A percentile compares a stretch with the other conserved stretches of the same genome.
Evolutionary conservation across 2,888 invertebrate species (phyloP).

Genomic region (Amphipoea lucens): DNA sequence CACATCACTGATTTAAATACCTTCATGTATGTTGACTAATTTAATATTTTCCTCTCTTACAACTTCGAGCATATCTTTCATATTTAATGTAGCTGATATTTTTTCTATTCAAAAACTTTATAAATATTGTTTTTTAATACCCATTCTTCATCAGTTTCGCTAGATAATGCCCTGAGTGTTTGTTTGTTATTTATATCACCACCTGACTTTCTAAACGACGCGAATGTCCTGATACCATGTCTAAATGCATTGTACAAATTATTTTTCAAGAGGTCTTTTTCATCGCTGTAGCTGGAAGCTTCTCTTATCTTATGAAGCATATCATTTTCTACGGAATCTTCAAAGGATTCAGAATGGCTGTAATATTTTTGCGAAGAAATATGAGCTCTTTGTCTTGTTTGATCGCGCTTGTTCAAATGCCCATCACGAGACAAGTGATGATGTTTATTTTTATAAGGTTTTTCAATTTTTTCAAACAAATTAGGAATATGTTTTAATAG

Average conservation of each 20-base stretch:
- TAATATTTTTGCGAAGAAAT: slow-evolving; percentile 25
- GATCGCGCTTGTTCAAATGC: background rate
- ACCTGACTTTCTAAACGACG: slow-evolving; percentile 6
- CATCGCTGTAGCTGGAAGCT: slow-evolving; percentile 53
- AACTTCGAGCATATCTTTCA: background rate
- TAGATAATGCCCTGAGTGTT: background rate
- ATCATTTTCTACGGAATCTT: slow-evolving; percentile 14
- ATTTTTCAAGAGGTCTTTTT: slow-evolving; percentile 39
- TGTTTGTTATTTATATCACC: slow-evolving; percentile 1
- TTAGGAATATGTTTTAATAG: background rate
- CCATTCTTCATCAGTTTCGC: slow-evolving; percentile 47
- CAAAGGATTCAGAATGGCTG: background rate
- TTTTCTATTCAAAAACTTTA: slow-evolving; percentile 38
- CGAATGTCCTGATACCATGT: slow-evolving; percentile 41
- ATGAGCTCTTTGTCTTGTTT: background rate
- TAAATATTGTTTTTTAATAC: slow-evolving; percentile 56
- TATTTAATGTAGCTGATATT: background rate
- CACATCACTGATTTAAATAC: background rate
- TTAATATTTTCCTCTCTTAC: background rate
- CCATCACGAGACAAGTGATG: background rate
- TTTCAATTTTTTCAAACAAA: background rate
- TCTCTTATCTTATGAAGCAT: slow-evolving; percentile 37
- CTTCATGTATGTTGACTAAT: background rate
- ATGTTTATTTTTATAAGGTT: background rate
- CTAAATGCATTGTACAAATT: slow-evolving; percentile 46